Evolutionary conservation across 2,797 vertebrate species (phyloP), one percentile per base, ranked within the genome.

Genomic region (Tapirus indicus): DNA sequence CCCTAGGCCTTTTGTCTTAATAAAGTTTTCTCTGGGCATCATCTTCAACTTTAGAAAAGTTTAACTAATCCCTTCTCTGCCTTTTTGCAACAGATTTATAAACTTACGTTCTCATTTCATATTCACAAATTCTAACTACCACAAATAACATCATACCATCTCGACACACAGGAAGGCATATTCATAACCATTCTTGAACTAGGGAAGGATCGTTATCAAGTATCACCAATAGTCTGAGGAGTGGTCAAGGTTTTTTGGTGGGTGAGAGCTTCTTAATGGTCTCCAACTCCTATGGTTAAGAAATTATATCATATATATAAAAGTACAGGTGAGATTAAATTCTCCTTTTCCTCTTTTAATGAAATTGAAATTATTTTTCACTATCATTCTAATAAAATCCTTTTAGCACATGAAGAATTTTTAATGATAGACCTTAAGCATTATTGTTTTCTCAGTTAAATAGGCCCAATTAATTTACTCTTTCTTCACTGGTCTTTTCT

Each of bases 351-450:
- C 52, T 82, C 88, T 85, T 84, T 90, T 64, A 68, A 83, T 41
- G 21, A 90, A 96, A 71, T 47, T 64, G 32, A 86, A 93, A 84
- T 62, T 85, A 75, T 79, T 83, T 91, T 94, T 93, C 49, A 32
- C 29, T 41, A 44, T 82, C n/a, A 88, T 89, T 89, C 60, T 91
- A 79, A 93, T 23, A 88, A 95, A 78, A 92, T 75, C 20, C 54
- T 87, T 91, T 52, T 2, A 88, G 14, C 2, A 6, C 56, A 49
- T 69, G 38, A 86, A 74, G 7, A 64, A 58, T 72, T 94, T 94
- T 77, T 21, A 47, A 91, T 88, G 32, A 56, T 69, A 93, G 29
- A 58, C 47, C 23, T 71, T 66, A 84, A 89, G 23, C 17, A 29
- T 16, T 35, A 6, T 41, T 49, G 60, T 80, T 94, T 78, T 69